phyloP scores from a whole-genome alignment of 2,113 vertebrate species.

The Anoura caudifer region DNA sequence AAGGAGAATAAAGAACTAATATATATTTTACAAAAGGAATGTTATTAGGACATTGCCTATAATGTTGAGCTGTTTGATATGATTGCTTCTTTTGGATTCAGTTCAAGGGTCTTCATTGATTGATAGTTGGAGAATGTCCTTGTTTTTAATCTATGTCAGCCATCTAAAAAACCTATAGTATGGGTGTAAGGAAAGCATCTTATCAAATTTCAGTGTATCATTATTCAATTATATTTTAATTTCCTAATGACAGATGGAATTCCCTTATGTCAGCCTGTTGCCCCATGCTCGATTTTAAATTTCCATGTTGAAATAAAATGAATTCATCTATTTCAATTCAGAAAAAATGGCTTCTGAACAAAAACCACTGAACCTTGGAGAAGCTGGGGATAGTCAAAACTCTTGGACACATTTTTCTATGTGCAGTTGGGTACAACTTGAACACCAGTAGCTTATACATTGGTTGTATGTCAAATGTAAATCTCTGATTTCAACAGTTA shows the following conservation, averaged over 20 bases:
- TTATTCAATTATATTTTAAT: slow-evolving; percentile 62
- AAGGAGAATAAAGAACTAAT: not conserved
- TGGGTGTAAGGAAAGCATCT: not conserved
- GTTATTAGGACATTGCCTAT: not conserved
- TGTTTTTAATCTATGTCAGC: slow-evolving; percentile 19
- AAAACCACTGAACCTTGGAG: not conserved
- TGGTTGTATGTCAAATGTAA: not conserved
- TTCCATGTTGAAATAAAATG: slow-evolving; percentile 30
- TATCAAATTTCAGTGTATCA: slow-evolving; percentile 47
- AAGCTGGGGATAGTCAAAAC: not conserved
- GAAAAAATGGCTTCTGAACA: not conserved
- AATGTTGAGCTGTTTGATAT: not conserved
- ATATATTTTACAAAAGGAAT: not conserved
- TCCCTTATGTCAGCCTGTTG: slow-evolving; percentile 19
- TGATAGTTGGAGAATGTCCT: slow-evolving; percentile 6
- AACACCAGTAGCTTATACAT: not conserved
- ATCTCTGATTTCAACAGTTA: not conserved
- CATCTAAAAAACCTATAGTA: slow-evolving; percentile 28
- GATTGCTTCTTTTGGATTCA: not conserved
- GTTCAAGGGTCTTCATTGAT: slow-evolving; percentile 26
- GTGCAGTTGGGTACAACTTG: not conserved
- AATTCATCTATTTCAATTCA: not conserved
- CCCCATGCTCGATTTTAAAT: not conserved
- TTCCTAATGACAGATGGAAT: slow-evolving; percentile 55
- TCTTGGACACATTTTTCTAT: not conserved